Conservation (phyloP, 2,888 invertebrate species). For the Chaetoderma sp. region DNA sequence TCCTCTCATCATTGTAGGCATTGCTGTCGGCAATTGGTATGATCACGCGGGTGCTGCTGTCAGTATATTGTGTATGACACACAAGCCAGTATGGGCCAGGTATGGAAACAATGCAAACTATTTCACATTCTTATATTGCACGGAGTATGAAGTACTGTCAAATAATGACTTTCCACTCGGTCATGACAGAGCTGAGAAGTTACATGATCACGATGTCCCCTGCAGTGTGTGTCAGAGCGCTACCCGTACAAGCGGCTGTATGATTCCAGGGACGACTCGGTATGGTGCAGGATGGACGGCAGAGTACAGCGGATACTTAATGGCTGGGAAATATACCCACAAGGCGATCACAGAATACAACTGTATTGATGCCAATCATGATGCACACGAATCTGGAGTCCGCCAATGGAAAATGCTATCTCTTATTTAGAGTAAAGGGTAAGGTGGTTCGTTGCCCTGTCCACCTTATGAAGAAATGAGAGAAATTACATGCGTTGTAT, state of each 20-base stretch:
- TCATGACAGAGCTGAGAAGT: no score
- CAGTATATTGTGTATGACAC: no score
- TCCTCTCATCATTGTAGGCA: no score
- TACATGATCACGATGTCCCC: conserved; percentile 34
- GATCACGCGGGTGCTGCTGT: no score
- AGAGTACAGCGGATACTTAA: conserved; percentile 30
- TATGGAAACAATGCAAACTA: no score
- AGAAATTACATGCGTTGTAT: conserved; percentile 27
- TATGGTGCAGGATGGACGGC: conserved; percentile 27
- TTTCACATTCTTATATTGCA: no score
- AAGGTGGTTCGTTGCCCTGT: conserved; percentile 29
- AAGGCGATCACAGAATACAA: conserved; percentile 18
- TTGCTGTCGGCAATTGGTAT: no score
- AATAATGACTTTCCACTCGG: no score
- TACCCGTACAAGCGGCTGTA: conserved; percentile 15
- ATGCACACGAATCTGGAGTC: conserved; percentile 10
- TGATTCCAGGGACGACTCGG: conserved; percentile 29
- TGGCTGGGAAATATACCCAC: conserved; percentile 21
- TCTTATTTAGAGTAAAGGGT: conserved; percentile 15
- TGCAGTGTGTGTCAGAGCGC: conserved; percentile 31
- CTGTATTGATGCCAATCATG: conserved; percentile 30
- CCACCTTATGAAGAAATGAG: conserved; percentile 18
- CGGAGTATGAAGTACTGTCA: no score
- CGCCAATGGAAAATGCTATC: no score
- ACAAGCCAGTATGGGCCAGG: no score